Evolutionary conservation across 2,113 vertebrate genomes (phyloP), one percentile per base, ranked within the genome.

Genomic region (Lethenteron camtschaticum): DNA sequence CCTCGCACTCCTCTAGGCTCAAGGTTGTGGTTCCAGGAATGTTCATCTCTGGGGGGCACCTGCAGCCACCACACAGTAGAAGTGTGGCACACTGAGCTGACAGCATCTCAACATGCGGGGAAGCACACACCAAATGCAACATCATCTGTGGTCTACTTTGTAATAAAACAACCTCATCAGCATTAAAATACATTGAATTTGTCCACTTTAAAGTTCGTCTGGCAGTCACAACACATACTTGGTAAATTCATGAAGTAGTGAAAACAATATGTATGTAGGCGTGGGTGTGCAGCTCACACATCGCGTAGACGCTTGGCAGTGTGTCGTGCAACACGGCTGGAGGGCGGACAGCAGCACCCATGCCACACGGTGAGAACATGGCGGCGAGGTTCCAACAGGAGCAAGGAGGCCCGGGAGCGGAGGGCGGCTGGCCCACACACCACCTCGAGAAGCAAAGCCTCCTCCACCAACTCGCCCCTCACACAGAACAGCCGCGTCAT

Each of bases 401-500:
- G 74, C 10, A 79, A 69, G 10, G 74, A 78, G 56, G 79, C 81
- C 16, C 83, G 77, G 55, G 84, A 85, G 63, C 84, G 80, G 72
- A 85, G 78, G 56, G 80, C 76, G 3, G 74, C 73, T 58, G 79
- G 82, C 74, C 74, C 71, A 75, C 81, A 79, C 3, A 75, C 78
- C 69, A 80, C 81, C 71, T 85, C 83, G 14, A 81, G 41, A 71
- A 85, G 76, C 24, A 75, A 77, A 14, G 71, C 82, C 74, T 84
- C 83, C 57, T 77, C 78, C 0, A 79, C 76, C 12, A 81, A 78
- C 71, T 81, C 79, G 1, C 83, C 84, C 20, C 78, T 77, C 69
- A 83, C 80, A 16, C 76, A 78, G 75, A 83, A 85, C 73, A 85
- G 68, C 68, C 76, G 78, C 80, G 82, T 82, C 56, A 56, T 73